phyloP scores from a whole-genome alignment of 2,888 invertebrate species.

The Acheta domesticus region DNA sequence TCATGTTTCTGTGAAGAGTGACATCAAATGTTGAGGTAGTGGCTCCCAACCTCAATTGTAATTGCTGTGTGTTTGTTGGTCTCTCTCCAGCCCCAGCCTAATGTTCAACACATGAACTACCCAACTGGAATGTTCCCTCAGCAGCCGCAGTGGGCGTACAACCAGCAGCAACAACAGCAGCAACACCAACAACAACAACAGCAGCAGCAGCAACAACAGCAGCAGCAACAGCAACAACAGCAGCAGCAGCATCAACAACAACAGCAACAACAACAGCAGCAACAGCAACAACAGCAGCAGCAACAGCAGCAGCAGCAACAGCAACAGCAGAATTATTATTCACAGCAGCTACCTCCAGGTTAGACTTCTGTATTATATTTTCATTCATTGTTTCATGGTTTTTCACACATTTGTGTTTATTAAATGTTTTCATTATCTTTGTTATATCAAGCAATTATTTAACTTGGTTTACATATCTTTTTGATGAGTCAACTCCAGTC shows the following conservation, averaged over 20 bases:
- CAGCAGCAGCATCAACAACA: slow-evolving; percentile 50
- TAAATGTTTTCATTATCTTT: too few relatives aligned
- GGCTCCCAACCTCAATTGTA: background rate
- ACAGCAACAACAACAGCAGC: slow-evolving; percentile 52
- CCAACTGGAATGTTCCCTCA: slow-evolving; percentile 44
- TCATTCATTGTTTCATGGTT: too few relatives aligned
- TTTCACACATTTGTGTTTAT: too few relatives aligned
- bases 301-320: slow-evolving; percentile 51
- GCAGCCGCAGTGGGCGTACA: slow-evolving; percentile 41
- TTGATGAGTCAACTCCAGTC: too few relatives aligned
- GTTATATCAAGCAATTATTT: too few relatives aligned
- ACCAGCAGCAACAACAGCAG: slow-evolving; percentile 51
- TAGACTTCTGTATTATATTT: background rate
- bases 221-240: slow-evolving; percentile 50
- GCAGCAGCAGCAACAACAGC: slow-evolving; percentile 41
- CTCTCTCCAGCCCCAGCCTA: slow-evolving; percentile 44
- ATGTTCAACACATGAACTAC: slow-evolving; percentile 39
- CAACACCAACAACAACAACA: slow-evolving; percentile 51
- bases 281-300: slow-evolving; percentile 44
- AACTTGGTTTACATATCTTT: too few relatives aligned
- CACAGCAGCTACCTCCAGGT: slow-evolving; percentile 45
- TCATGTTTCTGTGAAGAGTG: too few relatives aligned
- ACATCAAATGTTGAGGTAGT: too few relatives aligned
- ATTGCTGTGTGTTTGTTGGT: background rate
- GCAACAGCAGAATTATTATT: slow-evolving; percentile 45